These are phyloP conservation scores for Druceiella hillmani DNA, from an alignment of 2,888 invertebrate species.

Conservation along the genomic window DNA sequence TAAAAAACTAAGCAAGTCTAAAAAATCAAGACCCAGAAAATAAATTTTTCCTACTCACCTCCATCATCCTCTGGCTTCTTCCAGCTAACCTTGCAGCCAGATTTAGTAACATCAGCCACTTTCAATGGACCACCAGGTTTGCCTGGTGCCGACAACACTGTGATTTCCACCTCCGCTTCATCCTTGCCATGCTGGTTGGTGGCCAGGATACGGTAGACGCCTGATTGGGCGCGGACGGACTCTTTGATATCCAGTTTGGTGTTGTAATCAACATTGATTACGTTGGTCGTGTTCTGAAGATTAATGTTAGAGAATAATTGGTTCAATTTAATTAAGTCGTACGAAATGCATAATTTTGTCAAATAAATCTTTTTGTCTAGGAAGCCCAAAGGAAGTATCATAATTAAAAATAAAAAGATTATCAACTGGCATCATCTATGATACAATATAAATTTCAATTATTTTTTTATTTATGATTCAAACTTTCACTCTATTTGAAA, in stretches of 20 bases:
- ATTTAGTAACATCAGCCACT: slow-evolving; percentile 83
- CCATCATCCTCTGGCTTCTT: slow-evolving; percentile 93
- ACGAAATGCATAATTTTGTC: no score
- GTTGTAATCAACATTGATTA: slow-evolving; percentile 85
- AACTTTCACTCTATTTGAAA: no score
- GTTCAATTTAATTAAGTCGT: no score
- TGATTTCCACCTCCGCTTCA: slow-evolving; percentile 90
- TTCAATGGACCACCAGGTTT: slow-evolving; percentile 87
- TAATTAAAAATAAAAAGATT: slow-evolving; percentile 1
- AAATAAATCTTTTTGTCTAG: no score
- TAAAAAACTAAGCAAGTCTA: neutral
- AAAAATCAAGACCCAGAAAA: neutral
- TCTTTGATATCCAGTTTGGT: slow-evolving; percentile 80
- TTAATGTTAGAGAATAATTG: slow-evolving; percentile 2
- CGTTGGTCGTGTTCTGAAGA: slow-evolving; percentile 59
- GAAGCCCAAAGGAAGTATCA: no score
- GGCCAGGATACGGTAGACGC: slow-evolving; percentile 84
- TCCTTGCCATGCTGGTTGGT: slow-evolving; percentile 89
- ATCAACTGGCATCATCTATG: neutral
- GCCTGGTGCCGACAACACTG: slow-evolving; percentile 76
- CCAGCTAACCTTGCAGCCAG: slow-evolving; percentile 87
- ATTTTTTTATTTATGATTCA: neutral
- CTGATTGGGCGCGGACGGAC: slow-evolving; percentile 77
- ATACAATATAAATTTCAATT: neutral
- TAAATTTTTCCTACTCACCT: slow-evolving; percentile 50